phyloP scores from a whole-genome alignment of 1,140 invertebrate genomes.

The Drosophila subpulchrella region DNA sequence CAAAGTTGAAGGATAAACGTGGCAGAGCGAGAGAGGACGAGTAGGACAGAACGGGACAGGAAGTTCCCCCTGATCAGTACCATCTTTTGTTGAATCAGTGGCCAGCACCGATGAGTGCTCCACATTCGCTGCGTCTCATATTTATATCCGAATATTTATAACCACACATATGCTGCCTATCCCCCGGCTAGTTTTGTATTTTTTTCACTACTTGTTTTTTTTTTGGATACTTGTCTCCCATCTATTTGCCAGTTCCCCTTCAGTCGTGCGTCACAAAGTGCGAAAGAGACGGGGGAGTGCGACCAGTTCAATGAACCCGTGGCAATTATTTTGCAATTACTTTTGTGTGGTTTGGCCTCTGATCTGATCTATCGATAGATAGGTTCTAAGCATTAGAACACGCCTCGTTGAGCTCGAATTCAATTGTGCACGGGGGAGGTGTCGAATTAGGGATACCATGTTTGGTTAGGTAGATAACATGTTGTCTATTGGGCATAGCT shows the following conservation, averaged over 20 bases:
- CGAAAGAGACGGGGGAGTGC: background rate
- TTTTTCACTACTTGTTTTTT: slow-evolving; percentile 8
- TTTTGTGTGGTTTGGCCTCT: slow-evolving; percentile 47
- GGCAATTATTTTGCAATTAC: slow-evolving; percentile 76
- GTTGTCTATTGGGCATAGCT: background rate
- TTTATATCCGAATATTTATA: slow-evolving; percentile 63
- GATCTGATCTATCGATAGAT: slow-evolving; percentile 51
- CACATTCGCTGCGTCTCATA: slow-evolving; percentile 34
- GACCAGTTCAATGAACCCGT: slow-evolving; percentile 56
- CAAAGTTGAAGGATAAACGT: slow-evolving; percentile 77
- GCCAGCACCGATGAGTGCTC: slow-evolving; percentile 9
- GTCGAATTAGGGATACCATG: background rate
- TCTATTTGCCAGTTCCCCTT: slow-evolving; percentile 29
- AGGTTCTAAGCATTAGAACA: slow-evolving; percentile 4
- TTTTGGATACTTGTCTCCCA: slow-evolving; percentile 33
- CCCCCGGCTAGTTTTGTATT: slow-evolving; percentile 18
- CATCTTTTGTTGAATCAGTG: slow-evolving; percentile 32
- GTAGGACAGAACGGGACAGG: slow-evolving; percentile 9
- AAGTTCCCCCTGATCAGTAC: background rate
- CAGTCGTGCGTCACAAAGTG: slow-evolving; percentile 20
- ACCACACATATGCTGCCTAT: slow-evolving; percentile 28
- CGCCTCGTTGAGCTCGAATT: slow-evolving; percentile 2
- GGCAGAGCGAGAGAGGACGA: background rate
- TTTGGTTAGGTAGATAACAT: background rate
- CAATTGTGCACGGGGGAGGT: background rate